Base-by-base conservation (phyloP, 1,140 invertebrate genomes). In the Meloidogyne exigua region DNA sequence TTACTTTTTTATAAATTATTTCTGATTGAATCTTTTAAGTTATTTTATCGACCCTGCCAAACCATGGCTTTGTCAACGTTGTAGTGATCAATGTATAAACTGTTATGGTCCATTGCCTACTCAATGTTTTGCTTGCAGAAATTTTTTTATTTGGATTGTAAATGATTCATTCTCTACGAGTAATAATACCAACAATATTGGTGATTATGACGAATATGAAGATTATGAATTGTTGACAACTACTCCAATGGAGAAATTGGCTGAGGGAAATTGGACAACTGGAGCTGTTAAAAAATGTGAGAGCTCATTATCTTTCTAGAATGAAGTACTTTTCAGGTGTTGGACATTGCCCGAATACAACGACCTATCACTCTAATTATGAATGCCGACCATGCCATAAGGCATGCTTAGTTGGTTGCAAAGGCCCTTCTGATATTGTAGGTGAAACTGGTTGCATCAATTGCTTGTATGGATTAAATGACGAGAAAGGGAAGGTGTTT, bases 391-490 rank as follows among this genome's bases (percentile, higher is more conserved):
- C 64, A 7, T 81, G 80, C 32, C 78, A 83, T 13, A 12, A 21
- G 28, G 76, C 80, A 21, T 81, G 80, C 62, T 75, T 72, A 15
- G 28, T 15, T 26, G 70, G 80, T 7, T 81, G 80, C 28, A 81
- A 82, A 21, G 80, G 80, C 2, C 79, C 72, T 10, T 23, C 13
- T 26, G 64, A 76, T 11, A n/a, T 68, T 1, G 49, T 80, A 25
- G 82, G 82, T 15, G 9, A 65, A 5, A 72, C 65, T 12, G 80
- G 80, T 21, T 81, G 80, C 32, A 84, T 84, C 26, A 62, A 64
- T 23, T 81, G 80, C 28, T 28, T 57, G 49, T 81, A 83, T 67
- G 72, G 71, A 23, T 64, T 81, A 10, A 65, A 66, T n/a, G 77
- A 75, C n/a, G 68, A 49, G 0, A 25, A 42, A 79, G 25, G n/a